These are phyloP conservation scores for Papilio aristodemus DNA, from an alignment of 1,140 invertebrate species.

Conservation along the genomic window DNA sequence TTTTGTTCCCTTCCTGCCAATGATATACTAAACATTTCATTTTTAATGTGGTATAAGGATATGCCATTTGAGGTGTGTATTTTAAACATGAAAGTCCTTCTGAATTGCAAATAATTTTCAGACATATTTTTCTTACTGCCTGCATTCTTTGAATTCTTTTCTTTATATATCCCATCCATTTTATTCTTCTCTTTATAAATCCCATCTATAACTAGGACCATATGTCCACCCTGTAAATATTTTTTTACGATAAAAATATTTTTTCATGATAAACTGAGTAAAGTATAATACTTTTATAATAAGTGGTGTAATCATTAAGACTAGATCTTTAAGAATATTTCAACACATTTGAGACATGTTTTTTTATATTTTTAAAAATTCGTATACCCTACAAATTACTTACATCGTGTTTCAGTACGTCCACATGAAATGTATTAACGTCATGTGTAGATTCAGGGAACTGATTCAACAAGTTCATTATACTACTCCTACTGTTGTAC, in stretches of 20 bases:
- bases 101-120: conserved; percentile 48
- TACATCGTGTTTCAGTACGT: conserved; percentile 56
- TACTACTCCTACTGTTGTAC: conserved; percentile 23
- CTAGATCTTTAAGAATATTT: no score
- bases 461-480: not conserved
- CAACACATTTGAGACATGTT: no score
- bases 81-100: conserved; percentile 58
- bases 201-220: conserved; percentile 58
- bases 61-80: conserved; percentile 20
- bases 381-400: no score
- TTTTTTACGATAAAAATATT: conserved; percentile 9
- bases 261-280: conserved; percentile 20
- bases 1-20: conserved; percentile 47
- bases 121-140: not conserved
- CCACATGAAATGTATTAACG: conserved; percentile 52
- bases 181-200: conserved; percentile 48
- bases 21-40: conserved; percentile 52
- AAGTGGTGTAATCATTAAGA: no score
- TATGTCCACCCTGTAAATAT: conserved; percentile 49
- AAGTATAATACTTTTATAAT: not conserved
- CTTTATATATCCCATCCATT: conserved; percentile 54
- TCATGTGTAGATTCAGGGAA: conserved; percentile 54
- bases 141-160: conserved; percentile 26
- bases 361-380: no score
- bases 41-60: conserved; percentile 43